Conservation (phyloP, 1,140 invertebrate species). For the Stegodyphus mimosarum region DNA sequence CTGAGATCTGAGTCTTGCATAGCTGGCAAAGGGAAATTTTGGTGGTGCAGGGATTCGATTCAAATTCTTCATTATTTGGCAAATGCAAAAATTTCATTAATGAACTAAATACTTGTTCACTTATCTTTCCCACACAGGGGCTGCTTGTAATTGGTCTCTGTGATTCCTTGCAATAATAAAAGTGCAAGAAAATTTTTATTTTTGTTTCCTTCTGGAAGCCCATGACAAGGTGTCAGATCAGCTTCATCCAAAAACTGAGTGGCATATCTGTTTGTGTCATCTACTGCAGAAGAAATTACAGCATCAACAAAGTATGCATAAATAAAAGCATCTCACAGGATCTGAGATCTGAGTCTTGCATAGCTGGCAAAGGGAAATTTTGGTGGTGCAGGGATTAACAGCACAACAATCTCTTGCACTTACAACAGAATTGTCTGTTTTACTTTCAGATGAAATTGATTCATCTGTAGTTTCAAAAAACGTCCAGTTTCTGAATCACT, state of each 20-base stretch:
- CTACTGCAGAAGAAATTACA: not conserved
- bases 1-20: not conserved
- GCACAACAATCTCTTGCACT: not conserved
- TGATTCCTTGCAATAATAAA: slow-evolving; percentile 10
- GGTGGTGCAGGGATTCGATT: not conserved
- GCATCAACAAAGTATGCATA: slow-evolving; percentile 1
- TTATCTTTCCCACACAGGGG: not conserved
- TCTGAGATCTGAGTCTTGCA: too few relatives aligned
- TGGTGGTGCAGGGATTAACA: not conserved
- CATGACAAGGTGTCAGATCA: not conserved
- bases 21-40: slow-evolving; percentile 1
- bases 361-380: too few relatives aligned
- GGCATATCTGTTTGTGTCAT: slow-evolving; percentile 4
- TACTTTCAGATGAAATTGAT: not conserved
- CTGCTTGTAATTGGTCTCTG: not conserved
- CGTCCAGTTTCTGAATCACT: not conserved
- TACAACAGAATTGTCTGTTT: not conserved
- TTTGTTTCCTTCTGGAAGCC: not conserved
- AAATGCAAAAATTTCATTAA: slow-evolving; percentile 20
- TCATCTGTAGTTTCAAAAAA: not conserved
- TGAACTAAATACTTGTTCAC: not conserved
- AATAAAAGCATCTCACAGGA: not conserved
- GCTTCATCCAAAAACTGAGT: not conserved
- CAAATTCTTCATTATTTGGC: not conserved
- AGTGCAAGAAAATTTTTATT: not conserved